A percentile compares a stretch with the other conserved stretches of the same genome.
Evolutionary conservation across 1,140 invertebrate genomes (phyloP).

Genomic region (Drosophila pruinosa): DNA sequence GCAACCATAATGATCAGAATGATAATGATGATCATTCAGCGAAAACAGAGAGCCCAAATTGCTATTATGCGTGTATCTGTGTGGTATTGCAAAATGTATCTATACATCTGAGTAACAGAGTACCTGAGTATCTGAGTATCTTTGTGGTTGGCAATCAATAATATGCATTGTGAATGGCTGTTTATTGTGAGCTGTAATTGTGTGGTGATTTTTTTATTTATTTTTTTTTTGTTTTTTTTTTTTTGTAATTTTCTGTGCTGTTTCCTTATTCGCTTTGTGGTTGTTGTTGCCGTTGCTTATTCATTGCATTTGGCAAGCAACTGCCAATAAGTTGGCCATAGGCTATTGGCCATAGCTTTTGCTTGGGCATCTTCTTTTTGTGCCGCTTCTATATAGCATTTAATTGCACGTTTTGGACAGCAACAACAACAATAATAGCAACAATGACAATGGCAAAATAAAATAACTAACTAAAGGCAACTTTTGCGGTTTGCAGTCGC

Average conservation of each 20-base stretch:
- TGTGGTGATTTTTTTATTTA: constrained; percentile 10
- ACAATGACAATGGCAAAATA: constrained; percentile 69
- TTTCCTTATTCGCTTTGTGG: neutral
- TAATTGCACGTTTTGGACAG: constrained; percentile 75
- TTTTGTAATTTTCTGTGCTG: constrained; percentile 44
- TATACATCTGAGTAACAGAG: constrained; percentile 11
- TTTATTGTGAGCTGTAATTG: constrained; percentile 53
- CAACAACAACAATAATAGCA: constrained; percentile 39
- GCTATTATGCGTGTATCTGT: neutral
- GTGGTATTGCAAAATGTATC: constrained; percentile 35
- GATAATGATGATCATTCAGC: constrained; percentile 46
- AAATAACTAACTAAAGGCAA: constrained; percentile 67
- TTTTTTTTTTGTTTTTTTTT: constrained; percentile 28
- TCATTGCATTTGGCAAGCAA: constrained; percentile 71
- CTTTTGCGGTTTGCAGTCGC: constrained; percentile 21
- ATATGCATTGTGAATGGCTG: constrained; percentile 56
- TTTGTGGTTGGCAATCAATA: constrained; percentile 68
- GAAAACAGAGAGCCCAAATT: constrained; percentile 30
- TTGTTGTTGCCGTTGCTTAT: constrained; percentile 27
- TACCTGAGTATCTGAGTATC: constrained; percentile 19
- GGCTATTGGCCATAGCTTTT: constrained; percentile 52
- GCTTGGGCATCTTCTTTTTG: constrained; percentile 42
- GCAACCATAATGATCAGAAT: neutral
- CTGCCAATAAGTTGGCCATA: constrained; percentile 70
- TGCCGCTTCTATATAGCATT: constrained; percentile 45